These are phyloP conservation scores for Alethe castanea DNA, from an alignment of 2,113 vertebrate species.

Conservation along the genomic window DNA sequence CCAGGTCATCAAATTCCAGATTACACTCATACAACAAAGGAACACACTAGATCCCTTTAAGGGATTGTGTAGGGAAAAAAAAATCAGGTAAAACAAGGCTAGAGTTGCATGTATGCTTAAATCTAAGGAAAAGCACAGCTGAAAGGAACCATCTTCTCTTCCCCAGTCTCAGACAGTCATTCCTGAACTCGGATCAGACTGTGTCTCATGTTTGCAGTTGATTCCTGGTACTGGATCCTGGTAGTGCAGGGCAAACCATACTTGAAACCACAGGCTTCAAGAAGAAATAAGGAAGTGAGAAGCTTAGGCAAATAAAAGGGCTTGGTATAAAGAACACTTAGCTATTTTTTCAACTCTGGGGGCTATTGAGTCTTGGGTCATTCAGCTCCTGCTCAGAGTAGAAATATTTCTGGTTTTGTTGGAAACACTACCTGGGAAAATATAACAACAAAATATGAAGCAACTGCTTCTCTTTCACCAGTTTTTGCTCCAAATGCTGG, in stretches of 20 bases:
- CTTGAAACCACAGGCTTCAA: background rate
- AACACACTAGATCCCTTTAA: constrained; percentile 9
- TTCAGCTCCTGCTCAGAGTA: background rate
- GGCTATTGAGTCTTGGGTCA: background rate
- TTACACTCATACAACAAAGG: background rate
- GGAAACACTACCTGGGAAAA: background rate
- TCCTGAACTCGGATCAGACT: background rate
- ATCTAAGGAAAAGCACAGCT: background rate
- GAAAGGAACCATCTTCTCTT: background rate
- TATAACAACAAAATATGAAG: background rate
- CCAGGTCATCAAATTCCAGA: constrained; percentile 42
- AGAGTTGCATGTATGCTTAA: background rate
- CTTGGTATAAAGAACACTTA: background rate
- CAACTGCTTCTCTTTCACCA: background rate
- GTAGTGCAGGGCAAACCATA: background rate
- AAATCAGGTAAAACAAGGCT: background rate
- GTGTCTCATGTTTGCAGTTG: background rate
- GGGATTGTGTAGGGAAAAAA: background rate
- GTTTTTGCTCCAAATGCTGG: background rate
- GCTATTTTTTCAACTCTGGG: background rate
- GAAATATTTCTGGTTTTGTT: background rate
- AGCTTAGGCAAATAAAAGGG: background rate
- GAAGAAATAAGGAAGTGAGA: background rate
- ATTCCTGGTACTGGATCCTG: background rate
- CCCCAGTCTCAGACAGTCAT: background rate